Percentiles rank a stretch among this genome's conserved stretches.
phyloP scores from a whole-genome alignment of 2,888 invertebrate genomes.

The Bellardia pandia region DNA sequence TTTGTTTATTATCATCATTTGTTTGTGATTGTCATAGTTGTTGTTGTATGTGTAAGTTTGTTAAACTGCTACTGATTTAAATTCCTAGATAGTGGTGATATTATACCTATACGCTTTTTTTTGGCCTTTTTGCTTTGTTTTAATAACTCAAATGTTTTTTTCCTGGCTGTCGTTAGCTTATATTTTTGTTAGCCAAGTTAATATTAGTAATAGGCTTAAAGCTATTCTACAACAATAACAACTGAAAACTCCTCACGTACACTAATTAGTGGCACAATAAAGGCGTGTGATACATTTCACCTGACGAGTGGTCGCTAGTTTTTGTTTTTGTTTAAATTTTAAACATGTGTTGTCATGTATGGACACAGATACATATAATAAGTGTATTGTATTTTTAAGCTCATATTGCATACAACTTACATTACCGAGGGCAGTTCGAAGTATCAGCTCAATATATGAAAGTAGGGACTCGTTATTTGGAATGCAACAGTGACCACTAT shows the following conservation, averaged over 20 bases:
- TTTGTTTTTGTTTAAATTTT: neutral
- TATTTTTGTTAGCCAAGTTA: slow-evolving; percentile 47
- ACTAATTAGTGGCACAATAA: slow-evolving; percentile 72
- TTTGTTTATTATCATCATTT: slow-evolving; percentile 43
- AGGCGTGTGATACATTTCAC: slow-evolving; percentile 72
- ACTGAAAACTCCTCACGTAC: slow-evolving; percentile 65
- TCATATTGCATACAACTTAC: neutral
- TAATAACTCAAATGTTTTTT: slow-evolving; percentile 59
- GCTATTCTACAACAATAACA: slow-evolving; percentile 33
- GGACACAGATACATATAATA: neutral
- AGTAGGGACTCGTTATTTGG: no score
- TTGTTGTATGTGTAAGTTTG: slow-evolving; percentile 46
- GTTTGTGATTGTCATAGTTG: slow-evolving; percentile 7
- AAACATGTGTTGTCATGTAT: slow-evolving; percentile 4
- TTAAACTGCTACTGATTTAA: slow-evolving; percentile 72
- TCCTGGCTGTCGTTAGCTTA: slow-evolving; percentile 22
- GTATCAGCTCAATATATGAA: neutral
- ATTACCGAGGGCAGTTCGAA: neutral
- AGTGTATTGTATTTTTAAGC: neutral
- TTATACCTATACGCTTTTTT: slow-evolving; percentile 49
- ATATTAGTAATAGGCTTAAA: slow-evolving; percentile 38
- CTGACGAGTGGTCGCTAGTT: slow-evolving; percentile 45
- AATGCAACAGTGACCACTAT: no score
- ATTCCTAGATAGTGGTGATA: slow-evolving; percentile 69
- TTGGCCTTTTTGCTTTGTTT: slow-evolving; percentile 26